These are phyloP conservation scores for Drosophila biarmipes DNA, from an alignment of 1,140 invertebrate genomes.

Conservation along the genomic window DNA sequence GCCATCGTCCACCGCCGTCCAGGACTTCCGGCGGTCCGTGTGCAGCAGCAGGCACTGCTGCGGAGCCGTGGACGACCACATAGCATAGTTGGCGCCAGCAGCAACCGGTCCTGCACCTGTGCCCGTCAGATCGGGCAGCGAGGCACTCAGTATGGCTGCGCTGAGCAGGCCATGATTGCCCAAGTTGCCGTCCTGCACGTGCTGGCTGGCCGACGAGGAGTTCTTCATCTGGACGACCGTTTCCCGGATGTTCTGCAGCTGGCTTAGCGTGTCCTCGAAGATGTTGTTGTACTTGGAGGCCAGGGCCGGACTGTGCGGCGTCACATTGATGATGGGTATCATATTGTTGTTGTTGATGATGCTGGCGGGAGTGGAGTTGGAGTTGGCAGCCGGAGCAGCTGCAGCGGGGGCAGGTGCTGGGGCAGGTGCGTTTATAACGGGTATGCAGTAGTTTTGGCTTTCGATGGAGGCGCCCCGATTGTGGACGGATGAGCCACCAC, in stretches of 20 bases:
- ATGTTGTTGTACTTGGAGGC: slow-evolving; percentile 85
- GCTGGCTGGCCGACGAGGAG: slow-evolving; percentile 61
- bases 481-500: not conserved
- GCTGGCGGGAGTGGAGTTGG: slow-evolving; percentile 23
- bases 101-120: slow-evolving; percentile 11
- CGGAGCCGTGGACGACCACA: slow-evolving; percentile 70
- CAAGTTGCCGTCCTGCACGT: slow-evolving; percentile 57
- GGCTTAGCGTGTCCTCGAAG: slow-evolving; percentile 85
- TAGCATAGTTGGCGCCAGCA: slow-evolving; percentile 49
- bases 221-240: slow-evolving; percentile 84
- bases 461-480: slow-evolving; percentile 45
- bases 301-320: slow-evolving; percentile 91
- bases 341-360: slow-evolving; percentile 67
- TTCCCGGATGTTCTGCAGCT: slow-evolving; percentile 82
- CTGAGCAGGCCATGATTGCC: slow-evolving; percentile 61
- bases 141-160: slow-evolving; percentile 85
- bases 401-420: not conserved
- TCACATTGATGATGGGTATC: slow-evolving; percentile 94
- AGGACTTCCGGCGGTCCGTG: slow-evolving; percentile 89
- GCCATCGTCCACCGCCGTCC: slow-evolving; percentile 91
- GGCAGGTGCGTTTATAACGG: slow-evolving; percentile 68
- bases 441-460: slow-evolving; percentile 81
- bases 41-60: slow-evolving; percentile 83
- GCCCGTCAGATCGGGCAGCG: slow-evolving; percentile 83
- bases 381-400: too few species aligned